Conservation (phyloP, 2,113 vertebrate species). For the Apaloderma vittatum region DNA sequence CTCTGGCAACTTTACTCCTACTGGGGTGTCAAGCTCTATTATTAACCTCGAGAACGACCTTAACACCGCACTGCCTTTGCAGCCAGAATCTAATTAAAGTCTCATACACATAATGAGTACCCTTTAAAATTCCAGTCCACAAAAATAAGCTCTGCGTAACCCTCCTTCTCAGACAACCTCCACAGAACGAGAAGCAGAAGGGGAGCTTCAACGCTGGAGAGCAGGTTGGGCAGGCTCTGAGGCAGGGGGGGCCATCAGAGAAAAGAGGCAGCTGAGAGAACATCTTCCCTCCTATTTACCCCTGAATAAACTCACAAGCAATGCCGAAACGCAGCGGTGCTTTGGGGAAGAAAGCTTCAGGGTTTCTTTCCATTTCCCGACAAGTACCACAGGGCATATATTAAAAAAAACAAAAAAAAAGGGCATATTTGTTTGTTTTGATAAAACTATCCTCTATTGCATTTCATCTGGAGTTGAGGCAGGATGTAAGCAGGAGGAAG, state of each 20-base stretch:
- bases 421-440: neutral
- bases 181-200: neutral
- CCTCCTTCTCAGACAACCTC: neutral
- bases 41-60: constrained; percentile 7
- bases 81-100: neutral
- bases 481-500: constrained; percentile 14
- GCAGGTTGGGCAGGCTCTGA: neutral
- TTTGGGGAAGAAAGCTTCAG: neutral
- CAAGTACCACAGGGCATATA: neutral
- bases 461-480: neutral
- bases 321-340: neutral
- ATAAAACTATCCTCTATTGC: neutral
- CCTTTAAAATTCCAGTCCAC: neutral
- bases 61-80: neutral
- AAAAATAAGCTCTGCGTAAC: neutral
- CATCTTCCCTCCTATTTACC: neutral
- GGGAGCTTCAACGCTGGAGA: neutral
- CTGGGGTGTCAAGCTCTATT: constrained; percentile 18
- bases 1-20: constrained; percentile 6
- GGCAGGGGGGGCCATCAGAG: neutral
- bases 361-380: neutral
- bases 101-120: neutral
- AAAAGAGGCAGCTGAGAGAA: neutral
- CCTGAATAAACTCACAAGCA: constrained; percentile 9
- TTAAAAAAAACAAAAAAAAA: neutral